Conservation (phyloP, 2,888 invertebrate species). For the Bembecia ichneumoniformis region DNA sequence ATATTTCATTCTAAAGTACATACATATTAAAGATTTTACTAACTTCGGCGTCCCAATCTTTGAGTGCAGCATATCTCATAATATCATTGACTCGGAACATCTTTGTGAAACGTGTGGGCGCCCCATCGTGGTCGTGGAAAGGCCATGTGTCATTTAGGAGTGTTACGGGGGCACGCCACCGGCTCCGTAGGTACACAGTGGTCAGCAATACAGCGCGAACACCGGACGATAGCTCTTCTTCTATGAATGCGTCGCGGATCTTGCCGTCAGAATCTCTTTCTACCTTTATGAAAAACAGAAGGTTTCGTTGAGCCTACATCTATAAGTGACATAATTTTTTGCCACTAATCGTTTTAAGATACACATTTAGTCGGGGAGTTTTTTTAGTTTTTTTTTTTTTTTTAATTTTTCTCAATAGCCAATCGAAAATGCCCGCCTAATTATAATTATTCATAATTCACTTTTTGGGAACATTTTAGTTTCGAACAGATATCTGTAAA, state of each 20-base stretch:
- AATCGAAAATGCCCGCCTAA: no score
- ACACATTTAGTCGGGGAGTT: no score
- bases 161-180: conserved; percentile 58
- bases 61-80: conserved; percentile 45
- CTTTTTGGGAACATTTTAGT: no score
- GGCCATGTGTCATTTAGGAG: conserved; percentile 48
- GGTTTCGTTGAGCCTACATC: no score
- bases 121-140: conserved; percentile 29
- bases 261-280: conserved; percentile 48
- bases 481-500: no score
- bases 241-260: conserved; percentile 53
- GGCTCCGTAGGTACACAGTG: conserved; percentile 48
- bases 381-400: no score
- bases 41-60: conserved; percentile 55
- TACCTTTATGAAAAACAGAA: conserved; percentile 25
- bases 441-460: no score
- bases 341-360: no score
- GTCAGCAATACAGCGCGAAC: conserved; percentile 37
- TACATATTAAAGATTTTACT: no score
- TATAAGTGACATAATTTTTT: no score
- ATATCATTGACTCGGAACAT: conserved; percentile 60
- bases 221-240: conserved; percentile 40
- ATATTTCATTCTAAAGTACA: no score
- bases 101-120: conserved; percentile 29
- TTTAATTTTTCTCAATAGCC: no score